Evolutionary conservation across 2,113 vertebrate species (phyloP).

Genomic region (Xerus inauris): DNA sequence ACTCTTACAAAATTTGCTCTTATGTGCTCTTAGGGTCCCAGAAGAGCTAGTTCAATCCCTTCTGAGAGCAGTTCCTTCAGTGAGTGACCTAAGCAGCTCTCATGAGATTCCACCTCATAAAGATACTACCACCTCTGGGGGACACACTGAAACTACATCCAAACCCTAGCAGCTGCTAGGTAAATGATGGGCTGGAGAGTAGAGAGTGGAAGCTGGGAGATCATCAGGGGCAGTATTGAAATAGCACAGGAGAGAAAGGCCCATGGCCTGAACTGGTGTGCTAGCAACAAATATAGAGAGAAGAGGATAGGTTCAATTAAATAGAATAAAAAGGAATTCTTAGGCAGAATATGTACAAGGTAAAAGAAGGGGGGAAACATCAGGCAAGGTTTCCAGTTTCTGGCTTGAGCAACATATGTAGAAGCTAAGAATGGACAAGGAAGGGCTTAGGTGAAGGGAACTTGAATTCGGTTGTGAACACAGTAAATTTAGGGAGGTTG

Average conservation of each 20-base stretch:
- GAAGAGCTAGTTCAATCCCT: not conserved
- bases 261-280: not conserved
- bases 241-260: not conserved
- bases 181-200: not conserved
- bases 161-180: not conserved
- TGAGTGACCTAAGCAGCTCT: not conserved
- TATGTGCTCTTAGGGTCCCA: not conserved
- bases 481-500: slow-evolving; percentile 1
- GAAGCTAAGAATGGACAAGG: not conserved
- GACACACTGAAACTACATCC: not conserved
- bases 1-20: not conserved
- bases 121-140: not conserved
- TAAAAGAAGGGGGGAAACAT: not conserved
- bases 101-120: not conserved
- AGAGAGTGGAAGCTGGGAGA: not conserved
- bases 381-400: not conserved
- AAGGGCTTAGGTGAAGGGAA: not conserved
- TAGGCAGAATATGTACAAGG: not conserved
- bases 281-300: not conserved
- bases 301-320: not conserved
- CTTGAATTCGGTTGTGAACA: slow-evolving; percentile 29
- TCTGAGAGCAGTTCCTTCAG: not conserved
- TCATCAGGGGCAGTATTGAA: not conserved
- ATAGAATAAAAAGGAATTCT: not conserved
- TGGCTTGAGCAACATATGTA: not conserved